These are phyloP conservation scores for Colistium nudipinnis DNA, from an alignment of 2,113 vertebrate genomes.

Conservation along the genomic window DNA sequence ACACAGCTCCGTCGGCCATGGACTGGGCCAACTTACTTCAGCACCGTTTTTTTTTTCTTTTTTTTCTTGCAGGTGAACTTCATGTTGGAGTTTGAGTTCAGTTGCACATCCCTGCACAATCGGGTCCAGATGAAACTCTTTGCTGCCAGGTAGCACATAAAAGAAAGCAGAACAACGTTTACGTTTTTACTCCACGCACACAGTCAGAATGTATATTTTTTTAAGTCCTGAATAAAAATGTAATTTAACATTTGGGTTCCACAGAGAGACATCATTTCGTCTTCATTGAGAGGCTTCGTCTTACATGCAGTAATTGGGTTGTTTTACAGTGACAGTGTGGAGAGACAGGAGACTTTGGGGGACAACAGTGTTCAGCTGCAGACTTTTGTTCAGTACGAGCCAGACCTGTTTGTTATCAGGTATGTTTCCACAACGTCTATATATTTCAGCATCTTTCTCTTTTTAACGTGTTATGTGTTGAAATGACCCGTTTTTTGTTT, in stretches of 20 bases:
- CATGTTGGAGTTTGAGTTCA: conserved; percentile 93
- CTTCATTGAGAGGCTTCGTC: neutral
- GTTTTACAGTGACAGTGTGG: conserved; percentile 85
- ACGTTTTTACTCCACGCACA: neutral
- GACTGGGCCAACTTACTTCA: conserved; percentile 29
- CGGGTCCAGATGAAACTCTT: conserved; percentile 83
- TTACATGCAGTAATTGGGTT: neutral
- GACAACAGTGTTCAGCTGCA: conserved; percentile 86
- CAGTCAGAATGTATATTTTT: neutral
- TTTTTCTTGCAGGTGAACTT: too few species aligned
- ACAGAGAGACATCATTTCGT: neutral
- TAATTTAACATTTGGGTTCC: neutral
- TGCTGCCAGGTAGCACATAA: conserved; percentile 83
- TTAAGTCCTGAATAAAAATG: too few species aligned
- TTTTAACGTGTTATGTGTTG: neutral
- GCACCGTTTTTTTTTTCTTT: too few species aligned
- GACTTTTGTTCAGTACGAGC: conserved; percentile 86
- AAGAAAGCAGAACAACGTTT: too few species aligned
- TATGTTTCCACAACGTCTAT: conserved; percentile 46
- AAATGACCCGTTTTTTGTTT: neutral
- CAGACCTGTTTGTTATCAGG: conserved; percentile 90
- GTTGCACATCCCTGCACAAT: conserved; percentile 86
- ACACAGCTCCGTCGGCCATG: conserved; percentile 8
- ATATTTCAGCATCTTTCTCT: neutral
- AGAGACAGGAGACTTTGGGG: conserved; percentile 78